Evolutionary conservation across 37 sponge, comb jelly and placozoan species (phyloP), one percentile per base, ranked within the genome.

Genomic region (Amphimedon queenslandica): DNA sequence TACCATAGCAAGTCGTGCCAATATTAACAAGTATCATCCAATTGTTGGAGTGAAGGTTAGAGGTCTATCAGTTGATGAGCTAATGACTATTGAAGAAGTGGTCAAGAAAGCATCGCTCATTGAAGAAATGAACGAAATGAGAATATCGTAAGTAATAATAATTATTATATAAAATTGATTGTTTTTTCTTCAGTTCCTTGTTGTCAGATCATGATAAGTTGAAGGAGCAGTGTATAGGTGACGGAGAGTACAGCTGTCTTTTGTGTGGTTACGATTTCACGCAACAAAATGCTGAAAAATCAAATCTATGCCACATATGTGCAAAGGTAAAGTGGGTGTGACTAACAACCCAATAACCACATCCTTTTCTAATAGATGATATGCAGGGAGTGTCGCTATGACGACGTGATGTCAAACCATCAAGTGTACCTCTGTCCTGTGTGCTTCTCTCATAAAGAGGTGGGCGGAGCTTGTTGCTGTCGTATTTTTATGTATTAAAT

Each of bases 81-180:
- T 78, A n/a, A 40, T 58, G n/a, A 36, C 32, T 3, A 85, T 85
- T 28, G n/a, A 55, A 24, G n/a, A 33, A n/a, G 85, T 85, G 42
- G 20, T 85, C 34, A 34, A 56, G 24, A 65, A 34, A 56, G 85
- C 80, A 40, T 74, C 72, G 36, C 69, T 47, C 11, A n/a, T 74
- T 16, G 79, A 85, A 24, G 41, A 30, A 10, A 38, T 57, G 37
- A 72, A 85, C 37, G 70, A 78, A 55, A 61, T 85, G 3, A 65
- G 85, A 47, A 74, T 85, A 23, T 79, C 80, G 85, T 85, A 57
- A 65, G 84, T 66, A 28, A n/a, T 31, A 10, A n/a, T 31, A n/a
- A 31, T 35, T 66, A 31, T 32, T n/a, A 27, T 35, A 29, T 36
- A 38, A 1, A 51, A 37, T 40, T 27, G 41, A 38, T 37, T 27